Evolutionary conservation across 2,113 vertebrate species (phyloP).

Genomic region (Protobothrops mucrosquamatus): DNA sequence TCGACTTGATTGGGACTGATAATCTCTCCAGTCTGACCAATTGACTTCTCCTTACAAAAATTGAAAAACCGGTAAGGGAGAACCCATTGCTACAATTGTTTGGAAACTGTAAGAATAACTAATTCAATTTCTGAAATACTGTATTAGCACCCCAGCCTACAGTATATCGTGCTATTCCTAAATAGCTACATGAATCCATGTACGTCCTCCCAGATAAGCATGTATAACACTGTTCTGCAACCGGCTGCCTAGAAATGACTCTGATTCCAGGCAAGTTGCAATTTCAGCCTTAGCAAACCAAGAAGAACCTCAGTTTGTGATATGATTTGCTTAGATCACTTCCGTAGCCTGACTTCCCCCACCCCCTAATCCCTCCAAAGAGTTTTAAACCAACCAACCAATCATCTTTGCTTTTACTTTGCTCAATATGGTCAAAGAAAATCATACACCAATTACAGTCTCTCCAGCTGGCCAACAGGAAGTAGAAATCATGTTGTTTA

Average conservation of each 20-base stretch:
- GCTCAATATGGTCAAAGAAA: background rate
- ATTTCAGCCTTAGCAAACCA: background rate
- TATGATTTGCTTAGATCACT: background rate
- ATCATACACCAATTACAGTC: background rate
- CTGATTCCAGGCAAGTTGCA: background rate
- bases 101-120: background rate
- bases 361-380: background rate
- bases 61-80: background rate
- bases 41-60: background rate
- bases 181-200: background rate
- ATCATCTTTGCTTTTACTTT: background rate
- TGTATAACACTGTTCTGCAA: background rate
- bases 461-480: background rate
- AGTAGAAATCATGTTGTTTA: background rate
- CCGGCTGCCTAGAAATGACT: background rate
- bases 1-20: background rate
- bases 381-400: background rate
- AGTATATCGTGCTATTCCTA: background rate
- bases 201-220: background rate
- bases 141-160: background rate
- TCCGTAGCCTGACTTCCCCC: background rate
- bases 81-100: background rate
- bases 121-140: background rate
- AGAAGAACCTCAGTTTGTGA: background rate
- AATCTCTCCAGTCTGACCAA: background rate